phyloP scores from a whole-genome alignment of 2,888 invertebrate genomes.

The Lasioglossum oenotherae region DNA sequence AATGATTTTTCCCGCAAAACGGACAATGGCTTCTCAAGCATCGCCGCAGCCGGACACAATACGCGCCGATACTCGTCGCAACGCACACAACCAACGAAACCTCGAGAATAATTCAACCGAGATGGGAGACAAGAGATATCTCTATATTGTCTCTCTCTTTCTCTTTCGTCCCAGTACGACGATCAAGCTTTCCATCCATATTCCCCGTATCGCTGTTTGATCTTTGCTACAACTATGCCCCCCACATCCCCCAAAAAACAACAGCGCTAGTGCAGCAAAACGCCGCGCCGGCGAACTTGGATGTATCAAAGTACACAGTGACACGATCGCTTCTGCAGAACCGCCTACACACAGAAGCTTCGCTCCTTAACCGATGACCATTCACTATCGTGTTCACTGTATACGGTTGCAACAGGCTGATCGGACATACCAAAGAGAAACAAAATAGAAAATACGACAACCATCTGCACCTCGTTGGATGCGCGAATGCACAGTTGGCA shows the following conservation, averaged over 20 bases:
- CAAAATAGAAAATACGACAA: background rate
- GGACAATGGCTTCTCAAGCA: conserved; percentile 6
- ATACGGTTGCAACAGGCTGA: background rate
- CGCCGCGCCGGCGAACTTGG: conserved; percentile 19
- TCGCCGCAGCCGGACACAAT: conserved; percentile 2
- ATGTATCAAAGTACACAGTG: conserved; percentile 2
- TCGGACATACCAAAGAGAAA: background rate
- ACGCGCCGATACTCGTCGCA: conserved; percentile 19
- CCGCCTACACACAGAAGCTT: conserved; percentile 32
- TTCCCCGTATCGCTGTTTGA: conserved; percentile 24
- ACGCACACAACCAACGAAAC: background rate
- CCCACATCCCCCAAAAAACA: background rate
- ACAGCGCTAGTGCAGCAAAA: conserved; percentile 34
- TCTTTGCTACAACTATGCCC: conserved; percentile 44
- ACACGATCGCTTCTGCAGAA: conserved; percentile 33
- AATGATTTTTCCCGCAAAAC: conserved; percentile 11
- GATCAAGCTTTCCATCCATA: background rate
- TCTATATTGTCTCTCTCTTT: background rate
- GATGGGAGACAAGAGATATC: background rate
- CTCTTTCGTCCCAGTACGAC: conserved; percentile 3
- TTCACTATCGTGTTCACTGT: background rate
- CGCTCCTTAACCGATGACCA: conserved; percentile 29
- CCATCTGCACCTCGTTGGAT: background rate
- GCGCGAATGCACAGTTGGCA: background rate
- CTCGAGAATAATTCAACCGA: background rate